Base-by-base conservation (phyloP, 1,140 invertebrate species). In the Dysdera silvatica region DNA sequence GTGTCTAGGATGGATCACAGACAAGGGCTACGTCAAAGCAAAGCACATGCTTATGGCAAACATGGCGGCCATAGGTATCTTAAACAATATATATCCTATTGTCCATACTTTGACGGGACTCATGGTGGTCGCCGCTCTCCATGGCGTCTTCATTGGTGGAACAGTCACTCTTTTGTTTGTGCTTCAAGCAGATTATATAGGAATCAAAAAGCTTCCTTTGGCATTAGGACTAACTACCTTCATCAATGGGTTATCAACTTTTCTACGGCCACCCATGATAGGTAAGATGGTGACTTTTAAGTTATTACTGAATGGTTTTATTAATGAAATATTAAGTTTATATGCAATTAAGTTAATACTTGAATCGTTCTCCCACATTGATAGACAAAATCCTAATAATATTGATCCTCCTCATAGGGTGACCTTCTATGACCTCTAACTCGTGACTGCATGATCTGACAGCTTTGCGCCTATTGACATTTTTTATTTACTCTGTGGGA, bases 171-270 rank as follows among this genome's bases (percentile, higher is more conserved):
- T 65, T 10, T 62, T 61, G 35, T 66, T 60, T 31, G 65, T 65
- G 6, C 18, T 68, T 12, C 49, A 60, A 24, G 49, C 58, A 8
- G 67, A 68, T 20, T 61, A 54, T 14, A 23, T 68, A 28, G 53
- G 53, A 5, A 33, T 62, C 32, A 41, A 53, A 20, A 24, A 37
- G 24, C 47, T 66, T 12, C 54, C 67, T 0, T 32, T 68, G 18
- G 67, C 66, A 8, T 28, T 68, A 18, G 67, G 67, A 16, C 31
- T 68, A 14, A 56, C 43, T 10, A 68, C 47, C 31, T 68, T 68
- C 31, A 56, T 62, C 18, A 57, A 58, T 23, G 67, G 67, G 10
- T 14, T 53, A 2, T 12, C 32, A 3, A 52, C 43, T 26, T 62
- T 61, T 10, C 6, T 66, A 18, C 32, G 67, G 10, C 67, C 67